phyloP scores from a whole-genome alignment of 2,888 invertebrate species.

The Eulithis prunata region DNA sequence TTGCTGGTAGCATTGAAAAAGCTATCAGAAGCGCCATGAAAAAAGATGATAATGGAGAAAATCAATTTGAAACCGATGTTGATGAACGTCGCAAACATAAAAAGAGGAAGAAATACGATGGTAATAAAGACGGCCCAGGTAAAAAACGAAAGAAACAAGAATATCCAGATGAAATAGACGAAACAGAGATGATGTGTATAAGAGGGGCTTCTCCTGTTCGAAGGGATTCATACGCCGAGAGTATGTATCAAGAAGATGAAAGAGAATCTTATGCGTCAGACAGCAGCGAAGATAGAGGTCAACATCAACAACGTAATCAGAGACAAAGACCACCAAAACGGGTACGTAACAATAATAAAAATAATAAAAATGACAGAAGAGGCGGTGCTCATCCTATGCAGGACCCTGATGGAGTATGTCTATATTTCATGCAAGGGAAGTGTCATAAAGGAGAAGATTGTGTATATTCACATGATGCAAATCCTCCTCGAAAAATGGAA shows the following conservation, averaged over 20 bases:
- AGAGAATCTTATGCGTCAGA: conserved; percentile 81
- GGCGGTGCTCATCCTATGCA: conserved; percentile 85
- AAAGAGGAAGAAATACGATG: conserved; percentile 84
- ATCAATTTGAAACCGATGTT: conserved; percentile 71
- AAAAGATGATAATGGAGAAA: conserved; percentile 84
- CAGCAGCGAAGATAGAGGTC: conserved; percentile 83
- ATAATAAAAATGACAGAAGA: conserved; percentile 79
- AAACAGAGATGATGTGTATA: conserved; percentile 92
- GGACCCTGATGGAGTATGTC: conserved; percentile 90
- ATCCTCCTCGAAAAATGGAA: conserved; percentile 94
- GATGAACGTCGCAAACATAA: conserved; percentile 82
- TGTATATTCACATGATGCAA: conserved; percentile 92
- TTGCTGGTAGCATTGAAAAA: conserved; percentile 91
- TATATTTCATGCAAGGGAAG: conserved; percentile 95
- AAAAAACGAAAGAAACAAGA: conserved; percentile 85
- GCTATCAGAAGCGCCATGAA: conserved; percentile 90
- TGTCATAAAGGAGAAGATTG: conserved; percentile 94
- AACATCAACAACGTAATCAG: conserved; percentile 74
- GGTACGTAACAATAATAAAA: conserved; percentile 79
- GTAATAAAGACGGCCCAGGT: conserved; percentile 80
- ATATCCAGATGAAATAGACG: conserved; percentile 86
- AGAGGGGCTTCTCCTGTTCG: conserved; percentile 89
- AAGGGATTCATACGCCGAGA: conserved; percentile 52
- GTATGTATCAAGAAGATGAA: conserved; percentile 78
- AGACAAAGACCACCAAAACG: conserved; percentile 67